Conservation (phyloP, 2,113 vertebrate species). For the Cepphus grylle region DNA sequence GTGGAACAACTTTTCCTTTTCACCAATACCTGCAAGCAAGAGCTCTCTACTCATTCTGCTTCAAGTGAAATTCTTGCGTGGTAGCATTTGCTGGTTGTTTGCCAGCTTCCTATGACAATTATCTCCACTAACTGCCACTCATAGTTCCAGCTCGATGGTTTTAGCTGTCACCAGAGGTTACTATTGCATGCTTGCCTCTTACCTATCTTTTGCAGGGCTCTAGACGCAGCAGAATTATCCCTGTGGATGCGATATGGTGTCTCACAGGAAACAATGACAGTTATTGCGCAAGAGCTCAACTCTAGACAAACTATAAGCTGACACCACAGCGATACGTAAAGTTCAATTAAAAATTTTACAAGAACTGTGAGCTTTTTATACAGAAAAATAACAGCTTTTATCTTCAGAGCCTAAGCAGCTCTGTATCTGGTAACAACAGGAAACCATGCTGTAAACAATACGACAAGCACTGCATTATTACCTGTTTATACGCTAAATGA, state of each 20-base stretch:
- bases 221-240: not conserved
- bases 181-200: not conserved
- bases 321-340: rapidly evolving
- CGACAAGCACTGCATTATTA: not conserved
- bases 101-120: not conserved
- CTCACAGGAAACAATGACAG: not conserved
- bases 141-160: not conserved
- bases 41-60: not conserved
- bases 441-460: not conserved
- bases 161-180: conserved; percentile 10
- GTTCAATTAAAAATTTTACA: not conserved
- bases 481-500: not conserved
- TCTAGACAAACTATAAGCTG: not conserved
- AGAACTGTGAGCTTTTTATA: not conserved
- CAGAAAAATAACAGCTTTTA: not conserved
- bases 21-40: not conserved
- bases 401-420: not conserved
- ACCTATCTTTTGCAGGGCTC: not conserved
- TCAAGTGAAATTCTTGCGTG: not conserved
- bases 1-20: not conserved
- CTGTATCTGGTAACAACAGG: not conserved
- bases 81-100: not conserved
- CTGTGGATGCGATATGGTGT: not conserved
- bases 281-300: not conserved
- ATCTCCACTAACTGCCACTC: not conserved